These are phyloP conservation scores for Dendrolimus pini DNA, from an alignment of 2,888 invertebrate genomes.

Conservation along the genomic window DNA sequence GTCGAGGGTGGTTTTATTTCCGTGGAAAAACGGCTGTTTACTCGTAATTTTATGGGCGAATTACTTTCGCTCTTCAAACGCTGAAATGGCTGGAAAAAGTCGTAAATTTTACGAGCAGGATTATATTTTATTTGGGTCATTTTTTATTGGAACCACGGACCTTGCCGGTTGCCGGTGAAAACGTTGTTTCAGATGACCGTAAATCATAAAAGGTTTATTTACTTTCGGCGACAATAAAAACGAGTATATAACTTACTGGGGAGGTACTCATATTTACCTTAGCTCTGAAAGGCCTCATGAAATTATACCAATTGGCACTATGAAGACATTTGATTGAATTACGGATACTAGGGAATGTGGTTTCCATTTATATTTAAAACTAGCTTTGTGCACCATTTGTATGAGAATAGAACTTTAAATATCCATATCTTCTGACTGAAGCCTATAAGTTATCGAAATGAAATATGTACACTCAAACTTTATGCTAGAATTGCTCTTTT, in stretches of 20 bases:
- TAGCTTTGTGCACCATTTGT: too few relatives aligned
- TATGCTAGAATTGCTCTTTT: too few relatives aligned
- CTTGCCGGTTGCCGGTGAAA: slow-evolving; percentile 17
- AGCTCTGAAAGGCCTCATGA: too few relatives aligned
- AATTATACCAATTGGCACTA: too few relatives aligned
- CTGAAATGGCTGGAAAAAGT: slow-evolving; percentile 59
- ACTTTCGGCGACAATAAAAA: slow-evolving; percentile 1
- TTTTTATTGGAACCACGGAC: slow-evolving; percentile 38
- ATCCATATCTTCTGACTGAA: too few relatives aligned
- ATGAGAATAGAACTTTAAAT: too few relatives aligned
- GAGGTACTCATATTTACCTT: too few relatives aligned
- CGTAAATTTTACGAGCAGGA: slow-evolving; percentile 62
- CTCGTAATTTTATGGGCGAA: slow-evolving; percentile 71
- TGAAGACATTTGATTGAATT: too few relatives aligned
- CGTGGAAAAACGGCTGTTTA: slow-evolving; percentile 72
- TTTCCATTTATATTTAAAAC: too few relatives aligned
- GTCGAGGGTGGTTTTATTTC: slow-evolving; percentile 60
- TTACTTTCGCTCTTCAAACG: slow-evolving; percentile 69
- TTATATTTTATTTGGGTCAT: slow-evolving; percentile 62
- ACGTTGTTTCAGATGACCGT: slow-evolving; percentile 16
- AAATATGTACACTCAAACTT: too few relatives aligned
- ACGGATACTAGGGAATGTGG: too few relatives aligned
- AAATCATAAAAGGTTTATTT: slow-evolving; percentile 12
- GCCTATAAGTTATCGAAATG: too few relatives aligned
- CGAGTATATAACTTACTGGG: background rate